Evolutionary conservation across 1,140 invertebrate species (phyloP).

Genomic region (Brachionus rubens): DNA sequence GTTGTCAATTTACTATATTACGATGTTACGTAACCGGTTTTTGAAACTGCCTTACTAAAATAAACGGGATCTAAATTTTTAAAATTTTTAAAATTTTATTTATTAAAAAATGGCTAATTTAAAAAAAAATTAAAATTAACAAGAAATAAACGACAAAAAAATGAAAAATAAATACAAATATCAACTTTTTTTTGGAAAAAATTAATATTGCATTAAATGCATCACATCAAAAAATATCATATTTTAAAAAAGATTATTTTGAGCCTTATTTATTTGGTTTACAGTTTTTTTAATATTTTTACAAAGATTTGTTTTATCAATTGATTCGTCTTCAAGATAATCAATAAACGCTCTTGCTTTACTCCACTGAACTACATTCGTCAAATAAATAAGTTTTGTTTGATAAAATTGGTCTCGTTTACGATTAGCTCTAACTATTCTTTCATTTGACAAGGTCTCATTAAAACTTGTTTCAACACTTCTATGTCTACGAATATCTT

Average conservation of each 20-base stretch:
- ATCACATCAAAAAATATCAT: not conserved
- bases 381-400: not conserved
- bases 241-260: conserved; percentile 29
- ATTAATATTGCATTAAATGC: not conserved
- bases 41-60: too few relatives aligned
- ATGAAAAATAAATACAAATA: conserved; percentile 26
- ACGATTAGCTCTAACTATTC: not conserved
- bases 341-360: conserved; percentile 42
- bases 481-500: not conserved
- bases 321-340: conserved; percentile 37
- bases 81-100: not conserved
- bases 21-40: too few relatives aligned
- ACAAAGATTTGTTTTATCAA: conserved; percentile 32
- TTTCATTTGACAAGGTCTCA: not conserved
- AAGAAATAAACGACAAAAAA: not conserved
- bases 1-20: too few relatives aligned
- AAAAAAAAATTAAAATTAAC: not conserved
- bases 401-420: not conserved
- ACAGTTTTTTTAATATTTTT: conserved; percentile 32
- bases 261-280: not conserved
- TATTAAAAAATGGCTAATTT: not conserved
- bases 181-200: not conserved
- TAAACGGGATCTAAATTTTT: too few relatives aligned
- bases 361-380: conserved; percentile 26
- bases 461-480: not conserved